phyloP scores from a whole-genome alignment of 2,113 vertebrate species.

The Dasyornis broadbenti region DNA sequence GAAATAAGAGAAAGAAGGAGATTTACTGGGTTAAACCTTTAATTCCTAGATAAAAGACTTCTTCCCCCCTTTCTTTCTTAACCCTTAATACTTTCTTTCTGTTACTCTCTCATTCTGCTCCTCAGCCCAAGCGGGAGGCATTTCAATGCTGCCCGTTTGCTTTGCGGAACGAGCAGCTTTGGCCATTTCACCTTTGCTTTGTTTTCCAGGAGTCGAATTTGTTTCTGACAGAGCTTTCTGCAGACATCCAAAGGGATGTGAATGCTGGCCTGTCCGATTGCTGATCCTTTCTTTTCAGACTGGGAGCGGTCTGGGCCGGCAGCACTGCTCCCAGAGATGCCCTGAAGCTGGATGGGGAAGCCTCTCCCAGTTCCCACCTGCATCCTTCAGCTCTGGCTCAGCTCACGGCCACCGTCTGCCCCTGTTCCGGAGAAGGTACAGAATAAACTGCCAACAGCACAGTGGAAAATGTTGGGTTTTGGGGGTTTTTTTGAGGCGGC shows the following conservation, averaged over 20 bases:
- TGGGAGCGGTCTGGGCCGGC: neutral
- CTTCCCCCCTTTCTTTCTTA: neutral
- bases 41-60: slow-evolving; percentile 5
- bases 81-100: neutral
- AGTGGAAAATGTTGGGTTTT: neutral
- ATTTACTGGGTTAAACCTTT: slow-evolving; percentile 38
- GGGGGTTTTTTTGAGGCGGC: neutral
- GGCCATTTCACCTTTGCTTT: neutral
- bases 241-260: neutral
- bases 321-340: neutral
- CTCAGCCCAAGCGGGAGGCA: neutral
- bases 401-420: neutral
- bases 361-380: neutral
- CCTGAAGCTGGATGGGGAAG: neutral
- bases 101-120: neutral
- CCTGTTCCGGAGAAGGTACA: neutral
- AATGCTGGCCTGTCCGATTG: neutral
- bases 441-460: neutral
- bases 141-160: neutral
- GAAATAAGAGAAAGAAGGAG: slow-evolving; percentile 15
- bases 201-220: neutral
- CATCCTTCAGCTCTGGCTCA: neutral
- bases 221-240: neutral
- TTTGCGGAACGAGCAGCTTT: neutral
- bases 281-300: neutral